phyloP scores from a whole-genome alignment of 2,888 invertebrate genomes.

The Altica lythri region DNA sequence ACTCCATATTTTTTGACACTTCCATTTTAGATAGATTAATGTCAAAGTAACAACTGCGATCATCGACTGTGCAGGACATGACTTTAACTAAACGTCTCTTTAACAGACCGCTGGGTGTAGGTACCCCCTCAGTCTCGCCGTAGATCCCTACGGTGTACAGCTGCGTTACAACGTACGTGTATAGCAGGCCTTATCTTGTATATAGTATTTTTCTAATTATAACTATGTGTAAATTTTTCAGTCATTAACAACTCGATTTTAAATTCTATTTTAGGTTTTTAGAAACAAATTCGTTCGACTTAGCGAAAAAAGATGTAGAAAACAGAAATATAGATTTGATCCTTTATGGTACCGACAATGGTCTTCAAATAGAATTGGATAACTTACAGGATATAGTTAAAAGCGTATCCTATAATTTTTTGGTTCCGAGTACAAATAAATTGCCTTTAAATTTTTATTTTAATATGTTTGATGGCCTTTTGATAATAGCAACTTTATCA shows the following conservation, averaged over 20 bases:
- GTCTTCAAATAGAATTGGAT: not conserved
- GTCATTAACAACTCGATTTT: not conserved
- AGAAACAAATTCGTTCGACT: constrained; percentile 8
- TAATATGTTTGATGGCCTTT: not conserved
- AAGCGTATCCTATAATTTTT: constrained; percentile 7
- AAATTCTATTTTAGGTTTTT: constrained; percentile 8
- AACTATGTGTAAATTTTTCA: too few species aligned
- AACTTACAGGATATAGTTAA: constrained; percentile 8
- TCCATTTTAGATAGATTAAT: too few species aligned
- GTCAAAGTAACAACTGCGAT: too few species aligned
- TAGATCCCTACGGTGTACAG: too few species aligned
- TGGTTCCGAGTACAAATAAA: not conserved
- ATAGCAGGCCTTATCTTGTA: too few species aligned
- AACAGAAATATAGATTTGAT: constrained; percentile 14
- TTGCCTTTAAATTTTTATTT: constrained; percentile 1
- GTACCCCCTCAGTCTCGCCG: too few species aligned
- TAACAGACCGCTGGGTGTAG: too few species aligned
- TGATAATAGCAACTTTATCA: not conserved
- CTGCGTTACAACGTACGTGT: too few species aligned
- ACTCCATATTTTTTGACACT: too few species aligned
- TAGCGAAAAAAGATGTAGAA: constrained; percentile 8
- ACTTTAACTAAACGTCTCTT: too few species aligned
- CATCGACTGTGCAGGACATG: too few species aligned
- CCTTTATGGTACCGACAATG: constrained; percentile 13
- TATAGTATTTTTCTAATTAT: too few species aligned